Base-by-base conservation (phyloP, 2,113 vertebrate genomes). In the Mohoua ochrocephala region DNA sequence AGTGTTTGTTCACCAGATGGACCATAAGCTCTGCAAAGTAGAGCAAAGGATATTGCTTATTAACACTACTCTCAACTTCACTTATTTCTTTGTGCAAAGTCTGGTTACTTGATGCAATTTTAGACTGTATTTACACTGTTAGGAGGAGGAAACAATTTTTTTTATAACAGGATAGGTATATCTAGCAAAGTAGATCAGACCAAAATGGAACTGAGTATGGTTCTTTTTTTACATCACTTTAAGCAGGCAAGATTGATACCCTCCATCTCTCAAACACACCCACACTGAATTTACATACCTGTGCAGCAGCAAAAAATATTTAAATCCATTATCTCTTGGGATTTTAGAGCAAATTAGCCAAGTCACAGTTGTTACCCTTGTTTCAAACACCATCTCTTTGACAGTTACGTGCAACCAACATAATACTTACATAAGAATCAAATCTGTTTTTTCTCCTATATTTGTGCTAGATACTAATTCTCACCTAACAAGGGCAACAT, bases 1-100 rank as follows among this genome's bases (percentile, higher is more conserved):
- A 79, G 77, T 91, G 89, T 84, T 96, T 92, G 73, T 73, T 96
- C 96, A 93, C 91, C 96, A 97, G 97, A 96, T 95, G 96, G 96
- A 94, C 88, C 3, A 5, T 71, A 84, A 96, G 90, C 88, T 95
- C 84, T 87, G 87, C 88, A 93, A 88, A 94, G 92, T 0, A 75
- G 67, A 93, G 79, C 68, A 90, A 89, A 89, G 64, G 92, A 95
- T 94, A 86, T 71, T 84, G 88, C 93, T 93, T 88, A 94, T 96
- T 91, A 96, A 88, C 69, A 53, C 49, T 79, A 53, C 79, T 92
- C 88, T 52, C 78, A 93, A 90, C 59, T 91, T 83, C 73, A 47
- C 42, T 74, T 63, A 53, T 22, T 93, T 94, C 79, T 86, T 86
- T 49, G 49, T 53, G 80, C 47, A 64, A 88, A 92, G 64, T 75